Evolutionary conservation across 1,140 invertebrate species (phyloP).

Genomic region (Drosophila orena): DNA sequence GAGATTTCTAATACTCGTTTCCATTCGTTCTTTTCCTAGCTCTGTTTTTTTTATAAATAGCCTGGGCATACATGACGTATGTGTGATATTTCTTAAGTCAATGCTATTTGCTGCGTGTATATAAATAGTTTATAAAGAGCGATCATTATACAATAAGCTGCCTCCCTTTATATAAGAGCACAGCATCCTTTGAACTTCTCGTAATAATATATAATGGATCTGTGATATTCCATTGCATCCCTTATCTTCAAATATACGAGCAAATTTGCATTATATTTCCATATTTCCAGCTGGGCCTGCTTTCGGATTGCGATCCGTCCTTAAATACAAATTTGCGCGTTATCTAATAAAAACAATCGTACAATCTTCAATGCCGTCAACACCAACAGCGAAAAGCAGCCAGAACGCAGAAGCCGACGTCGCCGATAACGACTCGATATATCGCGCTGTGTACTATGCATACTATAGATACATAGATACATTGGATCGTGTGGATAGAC

Average conservation of each 20-base stretch:
- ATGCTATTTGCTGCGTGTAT: not conserved
- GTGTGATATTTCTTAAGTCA: slow-evolving; percentile 1
- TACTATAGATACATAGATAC: too few relatives aligned
- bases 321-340: slow-evolving; percentile 62
- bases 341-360: slow-evolving; percentile 74
- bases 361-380: slow-evolving; percentile 56
- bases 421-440: slow-evolving; percentile 39
- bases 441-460: slow-evolving; percentile 31
- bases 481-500: slow-evolving; percentile 2
- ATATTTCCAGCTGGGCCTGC: slow-evolving; percentile 17
- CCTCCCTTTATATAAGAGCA: not conserved
- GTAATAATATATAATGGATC: not conserved
- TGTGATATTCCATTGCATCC: not conserved
- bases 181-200: not conserved
- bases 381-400: slow-evolving; percentile 3
- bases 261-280: not conserved
- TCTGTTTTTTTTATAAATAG: not conserved
- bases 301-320: slow-evolving; percentile 15
- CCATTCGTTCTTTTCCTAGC: too few relatives aligned
- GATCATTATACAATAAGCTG: not conserved
- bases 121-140: not conserved
- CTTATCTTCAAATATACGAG: not conserved
- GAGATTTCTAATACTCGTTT: not conserved
- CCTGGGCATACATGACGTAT: not conserved
- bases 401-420: not conserved